These are phyloP conservation scores for Meda fulgida DNA, from an alignment of 2,797 vertebrate genomes.

Conservation along the genomic window DNA sequence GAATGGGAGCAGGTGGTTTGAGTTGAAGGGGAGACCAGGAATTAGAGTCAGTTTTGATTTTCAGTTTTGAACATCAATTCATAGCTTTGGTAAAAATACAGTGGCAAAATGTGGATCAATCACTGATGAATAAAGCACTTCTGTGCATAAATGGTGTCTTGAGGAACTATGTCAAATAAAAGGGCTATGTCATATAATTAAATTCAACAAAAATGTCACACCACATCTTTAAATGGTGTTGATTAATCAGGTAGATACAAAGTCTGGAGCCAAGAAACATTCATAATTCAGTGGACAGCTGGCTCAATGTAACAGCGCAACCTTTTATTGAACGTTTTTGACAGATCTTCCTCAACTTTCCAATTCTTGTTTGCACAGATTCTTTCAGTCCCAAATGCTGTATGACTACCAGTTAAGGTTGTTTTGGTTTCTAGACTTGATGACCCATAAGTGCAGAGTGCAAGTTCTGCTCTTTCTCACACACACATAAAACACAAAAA, in stretches of 20 bases:
- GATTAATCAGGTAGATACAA: constrained; percentile 53
- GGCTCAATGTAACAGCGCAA: constrained; percentile 46
- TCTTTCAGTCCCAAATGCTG: constrained; percentile 18
- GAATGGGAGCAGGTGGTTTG: neutral
- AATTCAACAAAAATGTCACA: constrained; percentile 55
- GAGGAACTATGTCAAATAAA: constrained; percentile 37
- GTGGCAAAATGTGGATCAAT: neutral
- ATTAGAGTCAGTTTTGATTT: neutral
- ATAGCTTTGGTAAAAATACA: constrained; percentile 4
- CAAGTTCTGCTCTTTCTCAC: too few species aligned
- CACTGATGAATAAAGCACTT: constrained; percentile 17
- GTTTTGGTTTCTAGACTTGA: constrained; percentile 28
- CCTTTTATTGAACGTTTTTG: constrained; percentile 46
- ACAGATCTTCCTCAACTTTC: constrained; percentile 35
- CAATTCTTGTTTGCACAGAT: constrained; percentile 18
- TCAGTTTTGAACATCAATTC: neutral
- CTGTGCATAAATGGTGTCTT: neutral
- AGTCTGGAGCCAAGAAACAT: constrained; percentile 55
- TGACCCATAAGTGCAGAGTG: constrained; percentile 45
- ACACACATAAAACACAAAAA: too few species aligned
- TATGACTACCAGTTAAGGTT: constrained; percentile 21
- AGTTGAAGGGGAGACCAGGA: neutral
- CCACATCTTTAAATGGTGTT: constrained; percentile 50
- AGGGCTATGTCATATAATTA: constrained; percentile 49
- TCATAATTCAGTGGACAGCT: constrained; percentile 60